A percentile compares a stretch with the other conserved stretches of the same genome.
Conservation (phyloP, 2,113 vertebrate genomes). For the Pelobates fuscus region DNA sequence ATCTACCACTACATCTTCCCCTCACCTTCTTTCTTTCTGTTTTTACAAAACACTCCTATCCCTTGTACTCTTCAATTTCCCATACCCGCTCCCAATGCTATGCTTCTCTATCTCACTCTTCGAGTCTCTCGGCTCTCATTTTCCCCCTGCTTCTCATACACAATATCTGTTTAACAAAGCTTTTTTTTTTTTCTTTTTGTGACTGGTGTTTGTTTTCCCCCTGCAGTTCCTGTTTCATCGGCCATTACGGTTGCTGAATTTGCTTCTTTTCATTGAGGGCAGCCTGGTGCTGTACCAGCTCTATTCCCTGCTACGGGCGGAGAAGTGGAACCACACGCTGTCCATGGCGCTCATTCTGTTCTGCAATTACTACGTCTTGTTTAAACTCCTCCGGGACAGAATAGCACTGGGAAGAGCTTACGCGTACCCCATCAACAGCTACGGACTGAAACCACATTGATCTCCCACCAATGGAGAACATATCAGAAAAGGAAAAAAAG, state of each 20-base stretch:
- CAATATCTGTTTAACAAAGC: too few relatives aligned
- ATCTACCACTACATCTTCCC: too few relatives aligned
- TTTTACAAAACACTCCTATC: too few relatives aligned
- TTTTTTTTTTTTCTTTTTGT: neutral
- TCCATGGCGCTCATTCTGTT: constrained; percentile 97
- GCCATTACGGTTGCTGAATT: constrained; percentile 95
- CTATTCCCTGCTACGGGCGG: constrained; percentile 92
- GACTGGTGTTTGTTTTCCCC: constrained; percentile 42
- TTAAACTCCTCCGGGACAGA: constrained; percentile 95
- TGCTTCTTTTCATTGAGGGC: constrained; percentile 94
- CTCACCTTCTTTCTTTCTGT: too few relatives aligned
- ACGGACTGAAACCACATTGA: constrained; percentile 91
- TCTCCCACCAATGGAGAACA: constrained; percentile 1
- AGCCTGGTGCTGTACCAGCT: constrained; percentile 95
- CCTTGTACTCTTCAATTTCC: too few relatives aligned
- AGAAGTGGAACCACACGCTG: constrained; percentile 98
- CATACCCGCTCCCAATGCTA: too few relatives aligned
- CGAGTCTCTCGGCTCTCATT: too few relatives aligned
- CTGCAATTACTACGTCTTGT: constrained; percentile 98
- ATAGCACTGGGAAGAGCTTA: constrained; percentile 96
- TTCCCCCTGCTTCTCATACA: too few relatives aligned
- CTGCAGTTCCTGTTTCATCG: constrained; percentile 94
- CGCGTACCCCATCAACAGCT: constrained; percentile 82
- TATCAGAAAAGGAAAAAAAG: neutral
- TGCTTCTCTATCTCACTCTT: too few relatives aligned